These are phyloP conservation scores for Hirundo rustica DNA, from an alignment of 2,797 vertebrate genomes.

Conservation along the genomic window DNA sequence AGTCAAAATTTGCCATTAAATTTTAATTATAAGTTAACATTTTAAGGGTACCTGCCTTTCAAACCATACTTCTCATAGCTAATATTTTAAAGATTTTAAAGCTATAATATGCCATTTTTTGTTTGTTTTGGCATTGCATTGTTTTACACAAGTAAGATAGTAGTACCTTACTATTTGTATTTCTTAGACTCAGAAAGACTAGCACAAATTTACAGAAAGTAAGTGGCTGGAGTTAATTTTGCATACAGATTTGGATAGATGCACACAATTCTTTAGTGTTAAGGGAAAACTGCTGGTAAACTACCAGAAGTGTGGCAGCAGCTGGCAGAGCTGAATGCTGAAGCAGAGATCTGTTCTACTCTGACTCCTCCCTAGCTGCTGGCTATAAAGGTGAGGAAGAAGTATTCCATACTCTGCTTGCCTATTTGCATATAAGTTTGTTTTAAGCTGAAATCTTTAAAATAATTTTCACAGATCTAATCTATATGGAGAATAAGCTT, in stretches of 20 bases:
- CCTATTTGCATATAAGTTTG: not conserved
- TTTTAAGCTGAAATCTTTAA: not conserved
- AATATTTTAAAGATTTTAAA: not conserved
- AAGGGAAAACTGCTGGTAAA: not conserved
- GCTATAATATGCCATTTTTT: not conserved
- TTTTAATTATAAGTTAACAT: not conserved
- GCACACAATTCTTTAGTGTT: not conserved
- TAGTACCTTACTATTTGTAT: not conserved
- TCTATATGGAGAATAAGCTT: not conserved
- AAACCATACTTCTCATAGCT: not conserved
- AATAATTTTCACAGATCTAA: not conserved
- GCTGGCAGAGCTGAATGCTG: not conserved
- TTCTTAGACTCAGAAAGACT: not conserved
- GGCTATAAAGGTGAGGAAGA: not conserved
- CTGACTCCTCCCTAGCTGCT: not conserved
- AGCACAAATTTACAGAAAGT: not conserved
- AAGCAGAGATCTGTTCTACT: not conserved
- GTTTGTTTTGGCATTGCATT: not conserved
- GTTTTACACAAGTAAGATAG: not conserved
- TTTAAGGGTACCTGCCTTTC: not conserved
- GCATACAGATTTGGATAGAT: not conserved
- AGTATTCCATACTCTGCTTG: not conserved
- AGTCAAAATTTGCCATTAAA: not conserved
- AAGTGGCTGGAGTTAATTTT: conserved; percentile 3
- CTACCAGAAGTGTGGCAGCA: not conserved